These are phyloP conservation scores for Polypterus bichir DNA, from an alignment of 2,113 vertebrate species.

Conservation along the genomic window DNA sequence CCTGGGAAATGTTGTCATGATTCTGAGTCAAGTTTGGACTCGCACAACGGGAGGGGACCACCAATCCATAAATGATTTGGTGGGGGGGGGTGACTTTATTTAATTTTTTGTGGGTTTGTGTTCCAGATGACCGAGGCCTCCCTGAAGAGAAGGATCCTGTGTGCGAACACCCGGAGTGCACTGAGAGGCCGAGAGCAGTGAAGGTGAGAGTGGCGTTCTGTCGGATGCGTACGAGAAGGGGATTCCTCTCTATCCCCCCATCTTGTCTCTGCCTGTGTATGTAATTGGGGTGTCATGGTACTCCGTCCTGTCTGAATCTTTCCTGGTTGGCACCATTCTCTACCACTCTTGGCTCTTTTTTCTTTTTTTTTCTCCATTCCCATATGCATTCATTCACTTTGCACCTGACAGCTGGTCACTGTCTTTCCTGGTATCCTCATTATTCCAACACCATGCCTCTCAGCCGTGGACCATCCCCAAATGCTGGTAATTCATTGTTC, in stretches of 20 bases:
- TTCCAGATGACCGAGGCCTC: conserved; percentile 60
- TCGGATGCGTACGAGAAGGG: not conserved
- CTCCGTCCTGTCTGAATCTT: too few species aligned
- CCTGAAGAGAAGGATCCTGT: conserved; percentile 58
- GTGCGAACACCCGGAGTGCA: conserved; percentile 70
- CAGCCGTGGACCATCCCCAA: too few species aligned
- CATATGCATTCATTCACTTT: conserved; percentile 7
- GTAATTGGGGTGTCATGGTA: not conserved
- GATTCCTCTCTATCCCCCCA: not conserved
- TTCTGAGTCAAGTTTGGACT: too few species aligned
- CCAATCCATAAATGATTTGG: too few species aligned
- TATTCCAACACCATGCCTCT: too few species aligned
- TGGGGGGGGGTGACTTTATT: too few species aligned
- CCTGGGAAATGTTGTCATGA: not conserved
- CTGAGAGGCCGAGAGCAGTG: conserved; percentile 52
- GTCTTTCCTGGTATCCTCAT: not conserved
- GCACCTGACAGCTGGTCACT: not conserved
- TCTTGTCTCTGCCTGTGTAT: not conserved
- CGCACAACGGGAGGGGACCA: too few species aligned
- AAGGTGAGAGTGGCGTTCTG: conserved; percentile 56
- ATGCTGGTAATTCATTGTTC: too few species aligned
- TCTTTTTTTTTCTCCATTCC: conserved; percentile 9
- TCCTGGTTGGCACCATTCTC: not conserved
- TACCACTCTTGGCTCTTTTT: conserved; percentile 7
- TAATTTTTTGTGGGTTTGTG: conserved; percentile 2